Conservation (phyloP, 2,888 invertebrate species). For the Leptinotarsa haldemani region DNA sequence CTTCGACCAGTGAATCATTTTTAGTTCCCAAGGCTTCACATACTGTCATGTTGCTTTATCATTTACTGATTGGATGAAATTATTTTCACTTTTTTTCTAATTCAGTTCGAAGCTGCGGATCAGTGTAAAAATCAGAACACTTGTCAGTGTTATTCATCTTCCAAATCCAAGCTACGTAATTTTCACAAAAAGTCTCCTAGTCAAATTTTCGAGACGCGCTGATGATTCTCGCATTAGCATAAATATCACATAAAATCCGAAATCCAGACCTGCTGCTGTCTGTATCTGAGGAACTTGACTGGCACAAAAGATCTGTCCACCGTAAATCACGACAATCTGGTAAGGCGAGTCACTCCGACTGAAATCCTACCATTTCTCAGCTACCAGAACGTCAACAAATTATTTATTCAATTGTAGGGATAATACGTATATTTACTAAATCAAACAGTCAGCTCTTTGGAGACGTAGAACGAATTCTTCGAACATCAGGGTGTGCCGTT, state of each 20-base stretch:
- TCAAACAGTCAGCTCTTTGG: constrained; percentile 35
- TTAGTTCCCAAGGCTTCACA: no score
- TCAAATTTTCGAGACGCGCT: constrained; percentile 26
- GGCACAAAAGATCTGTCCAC: constrained; percentile 65
- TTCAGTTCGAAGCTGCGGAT: no score
- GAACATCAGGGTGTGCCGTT: constrained; percentile 19
- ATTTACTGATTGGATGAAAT: no score
- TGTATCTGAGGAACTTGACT: constrained; percentile 60
- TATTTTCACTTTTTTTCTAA: no score
- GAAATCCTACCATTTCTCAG: constrained; percentile 46
- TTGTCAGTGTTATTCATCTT: not conserved
- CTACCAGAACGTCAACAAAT: constrained; percentile 49
- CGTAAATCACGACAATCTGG: constrained; percentile 61
- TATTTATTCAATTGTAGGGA: constrained; percentile 47
- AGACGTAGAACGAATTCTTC: constrained; percentile 24
- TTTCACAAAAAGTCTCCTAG: not conserved
- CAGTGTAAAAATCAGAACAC: no score
- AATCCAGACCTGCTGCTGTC: constrained; percentile 49
- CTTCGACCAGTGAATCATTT: no score
- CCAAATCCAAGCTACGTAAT: not conserved
- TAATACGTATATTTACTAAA: constrained; percentile 43
- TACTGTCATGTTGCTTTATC: no score
- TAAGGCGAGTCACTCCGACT: constrained; percentile 39
- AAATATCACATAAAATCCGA: constrained; percentile 65
- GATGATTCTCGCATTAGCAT: constrained; percentile 62